These are phyloP conservation scores for Micronycteris hirsuta DNA, from an alignment of 2,113 vertebrate genomes.

Conservation along the genomic window DNA sequence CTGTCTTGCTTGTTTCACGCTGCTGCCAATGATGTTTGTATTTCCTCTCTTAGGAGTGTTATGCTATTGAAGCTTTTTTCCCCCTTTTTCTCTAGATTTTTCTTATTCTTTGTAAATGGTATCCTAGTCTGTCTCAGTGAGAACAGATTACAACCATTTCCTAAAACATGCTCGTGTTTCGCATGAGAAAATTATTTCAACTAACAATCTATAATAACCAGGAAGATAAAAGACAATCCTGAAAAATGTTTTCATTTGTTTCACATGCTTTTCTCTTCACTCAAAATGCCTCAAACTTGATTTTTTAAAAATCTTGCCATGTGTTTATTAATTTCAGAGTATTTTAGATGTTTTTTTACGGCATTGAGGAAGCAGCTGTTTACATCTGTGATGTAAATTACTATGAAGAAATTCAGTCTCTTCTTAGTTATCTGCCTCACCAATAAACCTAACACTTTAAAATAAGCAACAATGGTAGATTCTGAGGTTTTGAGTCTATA, in stretches of 20 bases:
- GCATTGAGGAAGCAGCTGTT: background rate
- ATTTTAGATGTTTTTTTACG: background rate
- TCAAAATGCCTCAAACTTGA: background rate
- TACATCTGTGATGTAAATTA: background rate
- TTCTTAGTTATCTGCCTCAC: background rate
- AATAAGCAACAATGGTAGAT: background rate
- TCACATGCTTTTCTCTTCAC: background rate
- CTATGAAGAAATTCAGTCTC: background rate
- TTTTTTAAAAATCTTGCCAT: background rate
- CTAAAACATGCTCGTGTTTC: background rate
- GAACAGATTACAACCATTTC: background rate
- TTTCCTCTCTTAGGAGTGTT: background rate
- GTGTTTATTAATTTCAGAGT: background rate
- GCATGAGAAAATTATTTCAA: conserved; percentile 34
- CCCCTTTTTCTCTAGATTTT: background rate
- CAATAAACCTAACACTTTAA: background rate
- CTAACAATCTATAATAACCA: conserved; percentile 19
- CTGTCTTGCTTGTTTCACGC: background rate
- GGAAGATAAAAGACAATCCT: background rate
- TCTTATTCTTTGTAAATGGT: background rate
- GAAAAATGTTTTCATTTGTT: background rate
- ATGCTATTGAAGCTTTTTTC: background rate
- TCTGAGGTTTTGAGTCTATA: background rate
- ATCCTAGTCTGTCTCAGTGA: background rate
- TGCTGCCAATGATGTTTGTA: background rate